Percentiles rank a stretch among this genome's conserved stretches.
phyloP scores from a whole-genome alignment of 2,888 invertebrate genomes.

The Lasioglossum morio region DNA sequence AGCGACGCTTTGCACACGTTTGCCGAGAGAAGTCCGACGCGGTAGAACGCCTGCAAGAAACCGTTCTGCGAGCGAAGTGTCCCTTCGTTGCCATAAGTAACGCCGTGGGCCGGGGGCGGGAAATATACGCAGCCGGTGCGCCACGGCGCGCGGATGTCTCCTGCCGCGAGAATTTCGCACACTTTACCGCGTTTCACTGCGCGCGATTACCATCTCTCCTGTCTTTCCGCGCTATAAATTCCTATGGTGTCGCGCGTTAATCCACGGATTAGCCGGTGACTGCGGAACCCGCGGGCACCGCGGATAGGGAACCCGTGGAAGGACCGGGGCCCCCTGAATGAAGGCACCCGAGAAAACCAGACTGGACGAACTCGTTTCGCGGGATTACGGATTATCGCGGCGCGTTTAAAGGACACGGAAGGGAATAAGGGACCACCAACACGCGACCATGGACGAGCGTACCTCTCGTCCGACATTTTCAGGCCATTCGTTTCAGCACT shows the following conservation, averaged over 20 bases:
- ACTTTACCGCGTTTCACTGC: slow-evolving; percentile 65
- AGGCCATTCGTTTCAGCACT: background rate
- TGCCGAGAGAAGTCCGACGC: slow-evolving; percentile 5
- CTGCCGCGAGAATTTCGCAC: slow-evolving; percentile 63
- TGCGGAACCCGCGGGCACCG: slow-evolving; percentile 40
- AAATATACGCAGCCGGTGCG: slow-evolving; percentile 38
- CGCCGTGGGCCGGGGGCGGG: slow-evolving; percentile 20
- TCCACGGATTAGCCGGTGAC: slow-evolving; percentile 70
- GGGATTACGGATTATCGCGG: slow-evolving; percentile 63
- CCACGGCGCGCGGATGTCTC: slow-evolving; percentile 25
- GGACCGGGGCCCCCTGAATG: background rate
- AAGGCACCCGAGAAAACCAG: slow-evolving; percentile 32
- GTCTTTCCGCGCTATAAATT: slow-evolving; percentile 73
- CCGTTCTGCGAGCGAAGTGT: background rate
- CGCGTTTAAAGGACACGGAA: slow-evolving; percentile 47
- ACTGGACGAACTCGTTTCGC: slow-evolving; percentile 60
- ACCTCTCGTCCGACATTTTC: background rate
- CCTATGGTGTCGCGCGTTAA: slow-evolving; percentile 70
- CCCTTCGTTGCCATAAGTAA: slow-evolving; percentile 44
- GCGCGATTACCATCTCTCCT: slow-evolving; percentile 69
- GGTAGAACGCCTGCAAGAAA: slow-evolving; percentile 11
- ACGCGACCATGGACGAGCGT: background rate
- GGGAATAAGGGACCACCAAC: slow-evolving; percentile 38
- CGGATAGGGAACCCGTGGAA: slow-evolving; percentile 21
- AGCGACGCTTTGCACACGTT: background rate